Evolutionary conservation across 1,140 invertebrate genomes (phyloP).

Genomic region (Zaprionus tsacasi): DNA sequence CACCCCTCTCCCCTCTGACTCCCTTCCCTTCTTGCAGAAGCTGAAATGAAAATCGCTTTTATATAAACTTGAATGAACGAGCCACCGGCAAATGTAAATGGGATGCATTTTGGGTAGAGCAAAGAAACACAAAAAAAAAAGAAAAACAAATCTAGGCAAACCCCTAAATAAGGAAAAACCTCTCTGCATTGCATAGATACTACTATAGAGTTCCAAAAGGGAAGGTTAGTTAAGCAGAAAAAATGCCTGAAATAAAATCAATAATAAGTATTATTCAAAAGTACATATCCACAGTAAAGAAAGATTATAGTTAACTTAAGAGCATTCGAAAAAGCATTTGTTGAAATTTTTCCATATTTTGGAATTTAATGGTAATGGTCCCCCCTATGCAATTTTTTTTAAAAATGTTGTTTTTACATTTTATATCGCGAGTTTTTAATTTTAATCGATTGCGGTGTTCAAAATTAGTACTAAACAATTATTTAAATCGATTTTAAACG

Average conservation of each 20-base stretch:
- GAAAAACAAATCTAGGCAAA: not conserved
- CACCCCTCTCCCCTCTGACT: not conserved
- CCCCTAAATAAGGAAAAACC: constrained; percentile 16
- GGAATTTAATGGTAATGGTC: too few relatives aligned
- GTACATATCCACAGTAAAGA: too few relatives aligned
- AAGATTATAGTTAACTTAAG: too few relatives aligned
- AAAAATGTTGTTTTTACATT: too few relatives aligned
- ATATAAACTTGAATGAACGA: constrained; percentile 72
- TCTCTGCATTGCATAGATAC: not conserved
- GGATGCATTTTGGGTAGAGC: constrained; percentile 12
- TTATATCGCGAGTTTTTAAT: too few relatives aligned
- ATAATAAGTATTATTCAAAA: too few relatives aligned
- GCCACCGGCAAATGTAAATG: constrained; percentile 33
- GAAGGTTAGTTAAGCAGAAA: not conserved
- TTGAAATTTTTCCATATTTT: too few relatives aligned
- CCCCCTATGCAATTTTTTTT: too few relatives aligned
- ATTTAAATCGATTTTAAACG: too few relatives aligned
- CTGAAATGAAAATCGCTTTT: constrained; percentile 73
- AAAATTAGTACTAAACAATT: too few relatives aligned
- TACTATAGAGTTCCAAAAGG: not conserved
- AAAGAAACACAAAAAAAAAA: not conserved
- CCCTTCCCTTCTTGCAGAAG: not conserved
- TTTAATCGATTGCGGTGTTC: too few relatives aligned
- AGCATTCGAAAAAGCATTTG: too few relatives aligned
- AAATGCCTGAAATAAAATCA: not conserved